A percentile compares a stretch with the other conserved stretches of the same genome.
These are phyloP conservation scores for Cygnus buccinator DNA, from an alignment of 2,113 vertebrate species.

Conservation along the genomic window DNA sequence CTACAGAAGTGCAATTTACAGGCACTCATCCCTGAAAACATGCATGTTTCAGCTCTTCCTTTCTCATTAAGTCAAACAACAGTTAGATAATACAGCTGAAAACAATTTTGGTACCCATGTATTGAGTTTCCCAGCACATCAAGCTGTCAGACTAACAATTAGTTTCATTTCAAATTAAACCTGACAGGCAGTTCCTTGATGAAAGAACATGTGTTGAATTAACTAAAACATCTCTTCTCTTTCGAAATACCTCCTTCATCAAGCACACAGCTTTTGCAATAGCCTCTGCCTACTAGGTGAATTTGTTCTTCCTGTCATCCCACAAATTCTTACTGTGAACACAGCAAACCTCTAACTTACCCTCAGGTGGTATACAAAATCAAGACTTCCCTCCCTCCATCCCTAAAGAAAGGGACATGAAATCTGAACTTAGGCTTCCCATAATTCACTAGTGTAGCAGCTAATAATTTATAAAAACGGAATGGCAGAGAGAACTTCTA, in stretches of 20 bases:
- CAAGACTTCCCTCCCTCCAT: background rate
- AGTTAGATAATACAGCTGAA: background rate
- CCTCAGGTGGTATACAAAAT: background rate
- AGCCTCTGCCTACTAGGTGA: background rate
- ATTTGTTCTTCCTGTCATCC: background rate
- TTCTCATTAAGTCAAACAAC: conserved; percentile 2
- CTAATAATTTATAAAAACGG: background rate
- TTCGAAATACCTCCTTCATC: background rate
- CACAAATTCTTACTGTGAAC: background rate
- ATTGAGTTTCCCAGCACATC: background rate
- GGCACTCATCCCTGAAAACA: background rate
- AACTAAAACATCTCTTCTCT: conserved; percentile 11
- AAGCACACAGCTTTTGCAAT: background rate
- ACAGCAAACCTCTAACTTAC: background rate
- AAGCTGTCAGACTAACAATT: conserved; percentile 60
- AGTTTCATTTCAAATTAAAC: conserved; percentile 73
- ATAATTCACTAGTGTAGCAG: accelerated
- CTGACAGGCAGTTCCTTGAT: conserved; percentile 78
- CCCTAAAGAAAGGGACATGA: background rate
- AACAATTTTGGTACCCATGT: background rate
- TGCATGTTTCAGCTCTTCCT: background rate
- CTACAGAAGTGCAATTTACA: background rate
- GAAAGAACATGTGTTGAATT: conserved; percentile 74
- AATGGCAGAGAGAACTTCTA: background rate
- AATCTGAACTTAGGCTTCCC: background rate